Evolutionary conservation across 2,888 invertebrate species (phyloP), one percentile per base, ranked within the genome.

Genomic region (Acrocera orbiculus): DNA sequence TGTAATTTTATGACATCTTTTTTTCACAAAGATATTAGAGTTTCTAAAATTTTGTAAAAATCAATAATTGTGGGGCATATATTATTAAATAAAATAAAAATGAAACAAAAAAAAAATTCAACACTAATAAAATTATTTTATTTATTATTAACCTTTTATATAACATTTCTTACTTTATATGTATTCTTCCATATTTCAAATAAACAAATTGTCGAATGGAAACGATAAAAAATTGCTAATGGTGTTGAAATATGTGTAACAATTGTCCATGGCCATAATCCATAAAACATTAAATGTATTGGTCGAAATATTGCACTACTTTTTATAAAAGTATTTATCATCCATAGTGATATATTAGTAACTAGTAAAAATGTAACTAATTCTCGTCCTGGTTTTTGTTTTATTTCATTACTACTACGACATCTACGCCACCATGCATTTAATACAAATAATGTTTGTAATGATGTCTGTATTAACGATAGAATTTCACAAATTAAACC

Each of bases 171-270:
- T 11, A 23, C 71, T 52, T 87, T 87, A 61, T 85, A 90, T 31
- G 83, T 76, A 40, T 77, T 73, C 54, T 86, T 89, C 89, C 89
- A 90, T 35, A 89, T 80, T 57, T 87, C 87, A 49, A 86, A 87
- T 15, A 89, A 67, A 55, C 87, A 89, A 45, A 89, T 87, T 1
- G 87, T 85, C 3, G 86, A 86, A 57, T 89, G 87, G 52, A 89
- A 87, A 27, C 89, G 65, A 58, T 85, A 89, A 61, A 87, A 87
- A 46, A 87, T 86, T 1, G 82, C 81, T 30, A 89, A 61, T 0
- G 87, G 87, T 75, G 85, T 82, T 0, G 83, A 81, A 0, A 86
- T 76, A 52, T 87, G 85, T 0, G 81, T 83, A 46, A 87, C 85
- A 44, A 87, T 81, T 0, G 85, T 83, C 87, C 87, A 89, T 3